Evolutionary conservation across 2,888 invertebrate species (phyloP).

Genomic region (Hirudinaria manillensis): DNA sequence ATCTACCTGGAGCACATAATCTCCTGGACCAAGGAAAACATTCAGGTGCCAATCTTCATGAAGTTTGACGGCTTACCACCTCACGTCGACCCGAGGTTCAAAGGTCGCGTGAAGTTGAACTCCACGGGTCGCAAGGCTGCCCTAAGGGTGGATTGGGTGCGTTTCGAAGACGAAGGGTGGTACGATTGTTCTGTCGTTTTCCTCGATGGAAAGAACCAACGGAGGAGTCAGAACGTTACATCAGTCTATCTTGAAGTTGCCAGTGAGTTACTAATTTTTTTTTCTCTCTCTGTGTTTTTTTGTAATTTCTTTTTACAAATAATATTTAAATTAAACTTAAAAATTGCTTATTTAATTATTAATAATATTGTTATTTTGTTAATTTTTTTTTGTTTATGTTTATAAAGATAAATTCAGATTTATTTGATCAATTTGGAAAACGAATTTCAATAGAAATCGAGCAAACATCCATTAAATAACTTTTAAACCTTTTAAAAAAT

Average conservation of each 20-base stretch:
- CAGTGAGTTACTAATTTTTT: slow-evolving; percentile 60
- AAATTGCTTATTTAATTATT: background rate
- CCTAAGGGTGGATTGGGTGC: slow-evolving; percentile 88
- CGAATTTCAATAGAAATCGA: no score
- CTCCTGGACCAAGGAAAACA: slow-evolving; percentile 98
- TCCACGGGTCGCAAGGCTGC: slow-evolving; percentile 56
- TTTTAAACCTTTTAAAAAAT: no score
- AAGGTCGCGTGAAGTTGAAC: slow-evolving; percentile 16
- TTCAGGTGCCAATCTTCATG: slow-evolving; percentile 93
- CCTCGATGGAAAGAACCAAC: slow-evolving; percentile 76
- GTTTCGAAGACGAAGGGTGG: slow-evolving; percentile 91
- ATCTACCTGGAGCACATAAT: slow-evolving; percentile 73
- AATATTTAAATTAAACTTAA: slow-evolving; percentile 10
- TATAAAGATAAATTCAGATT: no score
- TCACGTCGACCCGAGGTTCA: slow-evolving; percentile 71
- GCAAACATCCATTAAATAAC: no score
- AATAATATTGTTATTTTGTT: no score
- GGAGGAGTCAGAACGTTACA: slow-evolving; percentile 75
- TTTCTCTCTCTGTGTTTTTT: background rate
- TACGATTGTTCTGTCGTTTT: slow-evolving; percentile 90
- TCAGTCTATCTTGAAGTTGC: slow-evolving; percentile 97
- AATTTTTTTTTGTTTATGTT: no score
- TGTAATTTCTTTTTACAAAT: slow-evolving; percentile 9
- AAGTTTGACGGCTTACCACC: slow-evolving; percentile 97
- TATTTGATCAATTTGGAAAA: no score